A percentile compares a stretch with the other conserved stretches of the same genome.
phyloP scores from a whole-genome alignment of 1,140 invertebrate genomes.

The Druon quercuslanigerum region DNA sequence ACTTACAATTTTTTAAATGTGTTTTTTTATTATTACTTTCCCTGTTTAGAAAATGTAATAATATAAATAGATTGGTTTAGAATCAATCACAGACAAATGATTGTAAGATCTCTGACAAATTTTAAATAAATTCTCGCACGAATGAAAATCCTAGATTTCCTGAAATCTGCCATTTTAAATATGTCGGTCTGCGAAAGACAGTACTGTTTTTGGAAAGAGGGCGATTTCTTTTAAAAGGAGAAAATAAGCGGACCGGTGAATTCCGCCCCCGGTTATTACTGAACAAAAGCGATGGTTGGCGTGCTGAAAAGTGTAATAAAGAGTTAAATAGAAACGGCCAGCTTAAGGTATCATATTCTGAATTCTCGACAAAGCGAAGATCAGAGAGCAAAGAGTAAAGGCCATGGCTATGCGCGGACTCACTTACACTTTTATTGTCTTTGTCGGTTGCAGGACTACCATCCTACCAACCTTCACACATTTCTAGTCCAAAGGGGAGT shows the following conservation, averaged over 20 bases:
- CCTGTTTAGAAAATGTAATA: too few relatives aligned
- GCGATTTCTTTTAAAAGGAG: constrained; percentile 1
- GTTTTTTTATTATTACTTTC: too few relatives aligned
- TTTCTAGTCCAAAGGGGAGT: not conserved
- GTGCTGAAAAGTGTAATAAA: constrained; percentile 30
- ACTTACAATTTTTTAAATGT: too few relatives aligned
- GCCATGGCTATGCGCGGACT: not conserved
- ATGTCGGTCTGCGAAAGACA: not conserved
- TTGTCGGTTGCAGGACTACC: constrained; percentile 16
- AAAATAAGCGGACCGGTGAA: constrained; percentile 25
- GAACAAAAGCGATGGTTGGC: constrained; percentile 17
- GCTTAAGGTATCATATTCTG: constrained; percentile 23
- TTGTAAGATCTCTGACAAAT: not conserved
- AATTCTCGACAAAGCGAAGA: constrained; percentile 24
- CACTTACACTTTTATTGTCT: constrained; percentile 20
- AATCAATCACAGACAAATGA: not conserved
- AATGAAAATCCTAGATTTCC: not conserved
- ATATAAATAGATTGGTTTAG: too few relatives aligned
- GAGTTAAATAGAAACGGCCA: constrained; percentile 21
- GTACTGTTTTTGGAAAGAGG: not conserved
- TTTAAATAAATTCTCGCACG: not conserved
- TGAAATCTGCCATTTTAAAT: not conserved
- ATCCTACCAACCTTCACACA: constrained; percentile 3
- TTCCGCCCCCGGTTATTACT: constrained; percentile 23
- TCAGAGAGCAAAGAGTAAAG: constrained; percentile 27